phyloP scores from a whole-genome alignment of 2,113 vertebrate species.

The human region GRCh38 chr9:11098001-11098500 shows the following conservation, averaged over 20 bases:
- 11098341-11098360: background rate
- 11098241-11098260: background rate
- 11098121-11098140: background rate
- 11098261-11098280: background rate
- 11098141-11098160: background rate
- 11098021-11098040: background rate
- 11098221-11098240: background rate
- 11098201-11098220: background rate
- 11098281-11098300: background rate
- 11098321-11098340: slow-evolving; percentile 8
- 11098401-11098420: background rate
- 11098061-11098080: background rate
- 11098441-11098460: background rate
- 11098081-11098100: background rate
- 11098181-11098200: background rate
- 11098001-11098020: background rate
- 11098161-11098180: background rate
- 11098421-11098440: background rate
- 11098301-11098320: background rate
- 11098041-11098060: background rate
- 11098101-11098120: background rate
- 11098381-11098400: background rate
- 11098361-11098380: background rate
- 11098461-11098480: background rate
- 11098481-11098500: background rate